Percentiles rank a stretch among this genome's conserved stretches.
Evolutionary conservation across 2,888 invertebrate species (phyloP).

Genomic region (Sipha maydis): DNA sequence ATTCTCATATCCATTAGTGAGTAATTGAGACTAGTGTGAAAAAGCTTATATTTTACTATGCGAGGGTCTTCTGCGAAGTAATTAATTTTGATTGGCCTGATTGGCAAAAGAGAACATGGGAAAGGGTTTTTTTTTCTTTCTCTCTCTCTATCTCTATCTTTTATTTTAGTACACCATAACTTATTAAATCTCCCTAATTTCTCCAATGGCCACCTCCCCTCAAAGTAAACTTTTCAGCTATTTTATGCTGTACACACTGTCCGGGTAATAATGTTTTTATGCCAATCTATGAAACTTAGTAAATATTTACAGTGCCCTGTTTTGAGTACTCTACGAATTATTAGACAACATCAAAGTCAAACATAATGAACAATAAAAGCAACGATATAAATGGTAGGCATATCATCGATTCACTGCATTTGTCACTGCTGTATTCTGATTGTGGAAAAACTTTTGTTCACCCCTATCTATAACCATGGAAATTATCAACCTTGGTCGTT

Average conservation of each 20-base stretch:
- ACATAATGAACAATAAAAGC: neutral
- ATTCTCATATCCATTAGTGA: neutral
- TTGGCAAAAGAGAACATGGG: constrained; percentile 22
- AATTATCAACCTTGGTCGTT: constrained; percentile 19
- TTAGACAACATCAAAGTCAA: neutral
- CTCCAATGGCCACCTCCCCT: neutral
- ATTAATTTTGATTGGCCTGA: constrained; percentile 35
- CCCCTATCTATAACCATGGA: neutral
- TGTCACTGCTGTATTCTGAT: neutral
- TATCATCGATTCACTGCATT: neutral
- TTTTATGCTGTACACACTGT: neutral
- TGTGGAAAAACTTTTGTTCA: constrained; percentile 20
- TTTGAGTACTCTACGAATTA: neutral
- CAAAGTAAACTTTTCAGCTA: neutral
- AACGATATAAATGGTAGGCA: neutral
- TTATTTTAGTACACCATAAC: neutral
- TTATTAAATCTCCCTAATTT: neutral
- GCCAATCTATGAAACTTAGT: constrained; percentile 15
- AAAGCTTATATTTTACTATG: constrained; percentile 25
- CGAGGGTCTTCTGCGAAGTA: neutral
- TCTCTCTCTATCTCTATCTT: neutral
- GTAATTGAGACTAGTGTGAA: neutral
- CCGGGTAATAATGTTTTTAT: neutral
- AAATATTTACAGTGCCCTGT: constrained; percentile 23
- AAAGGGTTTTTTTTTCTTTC: neutral